Percentiles rank a stretch among this genome's conserved stretches.
phyloP scores from a whole-genome alignment of 1,140 invertebrate genomes.

The Penaeus indicus region DNA sequence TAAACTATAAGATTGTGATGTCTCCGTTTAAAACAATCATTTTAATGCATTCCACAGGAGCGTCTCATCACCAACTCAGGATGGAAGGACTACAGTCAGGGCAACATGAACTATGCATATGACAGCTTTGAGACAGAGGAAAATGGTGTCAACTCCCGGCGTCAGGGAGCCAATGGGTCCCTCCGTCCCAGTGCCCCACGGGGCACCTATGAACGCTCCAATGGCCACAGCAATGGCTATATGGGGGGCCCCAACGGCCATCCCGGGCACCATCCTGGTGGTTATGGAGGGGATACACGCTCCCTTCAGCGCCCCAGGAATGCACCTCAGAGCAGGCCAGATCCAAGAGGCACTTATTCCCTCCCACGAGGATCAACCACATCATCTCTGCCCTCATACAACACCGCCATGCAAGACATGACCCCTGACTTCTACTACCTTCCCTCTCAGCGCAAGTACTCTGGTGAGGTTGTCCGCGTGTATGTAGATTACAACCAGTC shows the following conservation, averaged over 20 bases:
- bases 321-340: slow-evolving; percentile 65
- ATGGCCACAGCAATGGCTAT: slow-evolving; percentile 30
- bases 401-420: slow-evolving; percentile 69
- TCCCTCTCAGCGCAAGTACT: slow-evolving; percentile 93
- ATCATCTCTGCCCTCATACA: slow-evolving; percentile 64
- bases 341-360: slow-evolving; percentile 58
- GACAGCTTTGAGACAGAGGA: slow-evolving; percentile 87
- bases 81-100: slow-evolving; percentile 84
- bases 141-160: slow-evolving; percentile 70
- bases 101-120: slow-evolving; percentile 89
- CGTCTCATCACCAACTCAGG: slow-evolving; percentile 84
- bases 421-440: slow-evolving; percentile 94
- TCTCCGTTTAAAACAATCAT: background rate
- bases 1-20: background rate
- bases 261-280: slow-evolving; percentile 42
- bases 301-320: slow-evolving; percentile 75
- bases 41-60: slow-evolving; percentile 75
- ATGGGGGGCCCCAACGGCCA: slow-evolving; percentile 28
- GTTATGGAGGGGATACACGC: slow-evolving; percentile 66
- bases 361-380: slow-evolving; percentile 55
- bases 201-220: slow-evolving; percentile 44
- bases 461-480: slow-evolving; percentile 90
- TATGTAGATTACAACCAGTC: slow-evolving; percentile 85
- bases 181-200: slow-evolving; percentile 71
- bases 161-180: slow-evolving; percentile 69